Percentiles rank a stretch among this genome's conserved stretches.
Conservation (phyloP, 2,888 invertebrate species). For the Pherbina coryleti region DNA sequence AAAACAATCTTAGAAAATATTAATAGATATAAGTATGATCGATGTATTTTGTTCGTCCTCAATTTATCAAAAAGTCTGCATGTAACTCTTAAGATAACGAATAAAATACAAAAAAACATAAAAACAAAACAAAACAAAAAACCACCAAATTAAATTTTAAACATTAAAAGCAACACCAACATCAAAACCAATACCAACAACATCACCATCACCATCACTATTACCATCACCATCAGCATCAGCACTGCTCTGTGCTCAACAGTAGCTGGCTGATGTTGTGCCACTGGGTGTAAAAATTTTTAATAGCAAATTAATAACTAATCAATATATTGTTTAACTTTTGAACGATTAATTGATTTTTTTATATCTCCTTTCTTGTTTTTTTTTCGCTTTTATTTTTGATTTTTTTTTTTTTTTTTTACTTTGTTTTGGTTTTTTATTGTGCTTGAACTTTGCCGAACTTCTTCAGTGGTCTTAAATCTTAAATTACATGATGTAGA, state of each 20-base stretch:
- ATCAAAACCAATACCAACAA: background rate
- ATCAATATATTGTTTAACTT: constrained; percentile 44
- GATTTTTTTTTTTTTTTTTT: background rate
- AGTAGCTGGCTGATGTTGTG: constrained; percentile 5
- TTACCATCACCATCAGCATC: background rate
- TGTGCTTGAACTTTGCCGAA: background rate
- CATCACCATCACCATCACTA: too few relatives aligned
- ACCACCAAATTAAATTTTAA: background rate
- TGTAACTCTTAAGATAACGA: background rate
- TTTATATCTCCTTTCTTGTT: background rate
- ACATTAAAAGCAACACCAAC: background rate
- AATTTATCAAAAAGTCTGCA: constrained; percentile 16
- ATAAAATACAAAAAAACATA: background rate
- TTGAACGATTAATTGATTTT: constrained; percentile 44
- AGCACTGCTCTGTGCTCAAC: background rate
- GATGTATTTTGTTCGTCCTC: background rate
- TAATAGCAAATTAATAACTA: constrained; percentile 37
- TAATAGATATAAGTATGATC: constrained; percentile 11
- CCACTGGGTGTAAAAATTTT: background rate
- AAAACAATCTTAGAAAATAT: too few relatives aligned
- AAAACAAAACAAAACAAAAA: background rate
- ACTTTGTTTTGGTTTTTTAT: background rate
- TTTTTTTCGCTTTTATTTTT: background rate
- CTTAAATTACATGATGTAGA: background rate
- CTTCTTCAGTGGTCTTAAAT: background rate